Evolutionary conservation across 2,888 invertebrate species (phyloP), one percentile per base, ranked within the genome.

Genomic region (Meteorus cinctellus): DNA sequence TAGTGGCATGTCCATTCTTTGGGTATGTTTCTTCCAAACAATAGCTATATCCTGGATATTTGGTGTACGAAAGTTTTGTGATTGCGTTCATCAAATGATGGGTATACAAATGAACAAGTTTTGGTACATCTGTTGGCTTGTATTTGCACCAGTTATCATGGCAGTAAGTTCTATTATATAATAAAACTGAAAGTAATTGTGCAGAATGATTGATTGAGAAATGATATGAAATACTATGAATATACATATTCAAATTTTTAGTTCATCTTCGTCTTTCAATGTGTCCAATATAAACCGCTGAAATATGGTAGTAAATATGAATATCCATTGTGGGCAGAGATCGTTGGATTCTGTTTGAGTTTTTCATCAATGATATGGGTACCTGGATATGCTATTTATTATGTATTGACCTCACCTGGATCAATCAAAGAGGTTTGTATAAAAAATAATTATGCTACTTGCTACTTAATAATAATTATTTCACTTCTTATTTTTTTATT

Each of bases 321-420:
- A 48, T 93, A 93, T 85, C 93, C 93, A 1, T 84, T 87, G 74
- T 93, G 93, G 93, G 93, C 93, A 0, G 91, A 93, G 83, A 86
- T 91, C 59, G 84, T 93, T 45, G 93, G 93, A n/a, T 90, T 93
- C 81, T 88, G 90, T 59, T 89, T 94, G 73, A 93, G 93, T 80
- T 89, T 92, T 45, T 91, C 92, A 3, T 94, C 94, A 3, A 94
- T 94, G 93, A 86, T 93, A 34, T 93, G 93, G 91, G 91, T 94
- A 78, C 94, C 94, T 10, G 88, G 88, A 16, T 94, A 93, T 81
- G 92, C 92, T 3, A 82, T 93, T 76, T 93, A 93, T 84, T 93
- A 93, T 82, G 84, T 93, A 2, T 80, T 92, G 27, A 87, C 88
- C 1, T 89, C 91, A 60, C 90, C 92, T 2, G 92, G 92, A 77